These are phyloP conservation scores for Ctenochaetus hawaiiensis DNA, from an alignment of 2,797 vertebrate species.

Conservation along the genomic window DNA sequence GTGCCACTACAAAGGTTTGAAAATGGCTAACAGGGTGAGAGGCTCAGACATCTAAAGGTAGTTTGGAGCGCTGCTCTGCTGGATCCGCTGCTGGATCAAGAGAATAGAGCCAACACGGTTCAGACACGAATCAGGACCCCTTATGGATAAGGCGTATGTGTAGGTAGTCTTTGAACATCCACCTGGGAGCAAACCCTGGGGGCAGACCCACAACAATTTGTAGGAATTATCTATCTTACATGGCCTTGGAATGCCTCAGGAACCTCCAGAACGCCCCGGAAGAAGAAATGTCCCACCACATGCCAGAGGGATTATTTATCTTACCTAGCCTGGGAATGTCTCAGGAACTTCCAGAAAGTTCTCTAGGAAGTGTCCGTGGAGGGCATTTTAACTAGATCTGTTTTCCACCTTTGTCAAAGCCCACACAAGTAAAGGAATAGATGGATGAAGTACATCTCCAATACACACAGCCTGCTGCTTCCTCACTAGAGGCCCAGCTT, in stretches of 20 bases:
- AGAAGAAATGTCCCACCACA: not conserved
- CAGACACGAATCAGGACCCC: constrained; percentile 2
- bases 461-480: too few relatives aligned
- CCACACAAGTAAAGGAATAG: not conserved
- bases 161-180: constrained; percentile 14
- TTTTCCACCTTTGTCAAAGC: not conserved
- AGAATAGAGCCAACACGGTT: not conserved
- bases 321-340: constrained; percentile 4
- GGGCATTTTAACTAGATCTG: not conserved
- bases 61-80: not conserved
- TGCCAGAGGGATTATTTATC: constrained; percentile 17
- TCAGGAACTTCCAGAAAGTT: not conserved
- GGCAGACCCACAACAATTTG: not conserved
- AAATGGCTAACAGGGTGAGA: not conserved
- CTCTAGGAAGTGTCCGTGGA: not conserved
- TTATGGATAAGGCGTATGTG: not conserved
- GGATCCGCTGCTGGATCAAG: not conserved
- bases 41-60: not conserved
- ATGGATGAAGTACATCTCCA: not conserved
- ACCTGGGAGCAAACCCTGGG: constrained; percentile 1
- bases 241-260: too few relatives aligned
- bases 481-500: too few relatives aligned
- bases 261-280: too few relatives aligned
- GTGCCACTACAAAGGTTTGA: not conserved
- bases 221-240: too few relatives aligned